Evolutionary conservation across 2,888 invertebrate genomes (phyloP).

Genomic region (Drosophila differens): DNA sequence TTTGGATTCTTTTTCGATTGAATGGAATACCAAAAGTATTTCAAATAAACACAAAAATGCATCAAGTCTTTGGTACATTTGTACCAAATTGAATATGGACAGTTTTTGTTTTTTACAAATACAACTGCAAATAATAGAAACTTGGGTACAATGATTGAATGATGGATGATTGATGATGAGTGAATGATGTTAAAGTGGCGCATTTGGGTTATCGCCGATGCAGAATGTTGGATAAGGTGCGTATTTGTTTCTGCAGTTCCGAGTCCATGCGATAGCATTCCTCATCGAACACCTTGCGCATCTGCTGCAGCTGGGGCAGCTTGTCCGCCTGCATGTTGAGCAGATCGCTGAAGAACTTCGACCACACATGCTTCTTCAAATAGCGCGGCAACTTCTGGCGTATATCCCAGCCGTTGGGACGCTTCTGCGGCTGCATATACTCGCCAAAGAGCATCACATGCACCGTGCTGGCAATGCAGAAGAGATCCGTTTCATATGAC

Average conservation of each 20-base stretch:
- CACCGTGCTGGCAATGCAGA: conserved; percentile 95
- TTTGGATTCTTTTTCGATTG: background rate
- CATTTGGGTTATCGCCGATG: conserved; percentile 83
- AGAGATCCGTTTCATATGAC: conserved; percentile 98
- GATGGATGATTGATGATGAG: conserved; percentile 7
- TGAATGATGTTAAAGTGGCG: conserved; percentile 1
- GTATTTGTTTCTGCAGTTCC: conserved; percentile 85
- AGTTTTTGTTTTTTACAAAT: background rate
- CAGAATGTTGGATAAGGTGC: conserved; percentile 84
- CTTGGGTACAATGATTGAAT: conserved; percentile 10
- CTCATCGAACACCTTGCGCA: conserved; percentile 83
- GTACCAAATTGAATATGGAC: background rate
- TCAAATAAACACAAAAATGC: conserved; percentile 1
- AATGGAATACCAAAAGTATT: background rate
- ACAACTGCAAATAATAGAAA: conserved; percentile 5
- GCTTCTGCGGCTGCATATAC: conserved; percentile 93
- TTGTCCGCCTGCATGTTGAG: conserved; percentile 93
- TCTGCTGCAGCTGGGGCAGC: conserved; percentile 88
- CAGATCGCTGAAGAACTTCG: conserved; percentile 91
- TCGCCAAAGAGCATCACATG: conserved; percentile 95
- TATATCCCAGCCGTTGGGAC: conserved; percentile 89
- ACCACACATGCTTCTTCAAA: conserved; percentile 91
- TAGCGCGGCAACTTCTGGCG: conserved; percentile 91
- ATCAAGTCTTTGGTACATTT: background rate
- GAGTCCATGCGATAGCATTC: conserved; percentile 85